phyloP scores from a whole-genome alignment of 2,797 vertebrate genomes.

The Pelodytes ibericus region DNA sequence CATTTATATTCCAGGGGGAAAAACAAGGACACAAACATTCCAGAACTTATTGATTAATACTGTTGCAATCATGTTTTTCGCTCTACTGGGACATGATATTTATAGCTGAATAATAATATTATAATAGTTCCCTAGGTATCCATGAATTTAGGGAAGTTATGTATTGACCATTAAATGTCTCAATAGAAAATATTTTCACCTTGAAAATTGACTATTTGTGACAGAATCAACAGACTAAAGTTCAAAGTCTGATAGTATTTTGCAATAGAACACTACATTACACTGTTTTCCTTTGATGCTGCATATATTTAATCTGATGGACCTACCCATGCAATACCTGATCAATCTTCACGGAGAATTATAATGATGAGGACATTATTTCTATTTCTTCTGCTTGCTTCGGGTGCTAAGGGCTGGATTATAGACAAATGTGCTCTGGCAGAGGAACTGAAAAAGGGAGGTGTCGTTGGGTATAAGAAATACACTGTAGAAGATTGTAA shows the following conservation, averaged over 20 bases:
- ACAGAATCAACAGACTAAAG: too few species aligned
- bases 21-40: too few species aligned
- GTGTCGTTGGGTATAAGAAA: conserved; percentile 1
- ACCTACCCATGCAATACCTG: background rate
- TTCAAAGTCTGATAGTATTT: background rate
- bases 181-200: background rate
- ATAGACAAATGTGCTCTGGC: background rate
- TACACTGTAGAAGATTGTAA: conserved; percentile 37
- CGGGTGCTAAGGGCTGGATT: background rate
- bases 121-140: too few species aligned
- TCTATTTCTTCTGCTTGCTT: background rate
- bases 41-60: too few species aligned
- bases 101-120: too few species aligned
- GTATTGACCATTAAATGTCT: background rate
- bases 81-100: too few species aligned
- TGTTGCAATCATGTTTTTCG: too few species aligned
- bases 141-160: too few species aligned
- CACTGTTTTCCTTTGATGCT: background rate
- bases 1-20: too few species aligned
- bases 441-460: background rate
- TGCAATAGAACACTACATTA: background rate
- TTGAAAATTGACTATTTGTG: background rate
- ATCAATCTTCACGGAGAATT: background rate
- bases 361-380: conserved; percentile 3
- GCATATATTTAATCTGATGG: background rate